Evolutionary conservation across 2,888 invertebrate species (phyloP).

Genomic region (Entomobrya proxima): DNA sequence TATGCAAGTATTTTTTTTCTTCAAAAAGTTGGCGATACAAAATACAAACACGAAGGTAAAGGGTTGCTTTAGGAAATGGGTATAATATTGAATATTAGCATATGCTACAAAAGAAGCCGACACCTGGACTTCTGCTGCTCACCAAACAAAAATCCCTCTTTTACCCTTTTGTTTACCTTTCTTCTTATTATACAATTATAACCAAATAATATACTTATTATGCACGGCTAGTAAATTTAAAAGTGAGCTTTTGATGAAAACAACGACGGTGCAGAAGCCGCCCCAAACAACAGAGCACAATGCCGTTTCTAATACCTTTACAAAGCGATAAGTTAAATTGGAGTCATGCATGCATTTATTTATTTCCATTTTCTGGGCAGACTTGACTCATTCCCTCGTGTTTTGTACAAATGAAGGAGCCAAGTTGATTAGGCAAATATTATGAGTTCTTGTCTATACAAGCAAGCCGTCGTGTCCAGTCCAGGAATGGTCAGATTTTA

Average conservation of each 20-base stretch:
- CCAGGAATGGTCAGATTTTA: constrained; percentile 40
- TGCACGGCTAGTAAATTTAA: constrained; percentile 58
- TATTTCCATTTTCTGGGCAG: neutral
- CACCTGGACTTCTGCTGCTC: constrained; percentile 55
- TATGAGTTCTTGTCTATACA: constrained; percentile 51
- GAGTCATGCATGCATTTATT: constrained; percentile 14
- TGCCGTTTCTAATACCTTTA: constrained; percentile 22
- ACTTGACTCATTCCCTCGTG: constrained; percentile 12
- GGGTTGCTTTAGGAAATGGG: neutral
- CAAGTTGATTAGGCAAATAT: constrained; percentile 64
- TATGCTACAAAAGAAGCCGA: constrained; percentile 62
- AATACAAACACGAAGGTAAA: neutral
- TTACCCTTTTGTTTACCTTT: constrained; percentile 54
- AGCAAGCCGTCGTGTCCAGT: constrained; percentile 16
- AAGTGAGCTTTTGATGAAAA: constrained; percentile 54
- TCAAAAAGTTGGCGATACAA: constrained; percentile 26
- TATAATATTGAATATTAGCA: constrained; percentile 55
- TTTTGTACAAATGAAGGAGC: constrained; percentile 41
- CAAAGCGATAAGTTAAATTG: constrained; percentile 44
- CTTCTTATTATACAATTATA: constrained; percentile 52
- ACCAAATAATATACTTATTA: constrained; percentile 51
- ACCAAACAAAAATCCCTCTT: neutral
- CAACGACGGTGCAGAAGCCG: constrained; percentile 53
- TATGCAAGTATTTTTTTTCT: neutral
- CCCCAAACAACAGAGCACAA: constrained; percentile 8